phyloP scores from a whole-genome alignment of 2,888 invertebrate species.

The Phengaris alcon region DNA sequence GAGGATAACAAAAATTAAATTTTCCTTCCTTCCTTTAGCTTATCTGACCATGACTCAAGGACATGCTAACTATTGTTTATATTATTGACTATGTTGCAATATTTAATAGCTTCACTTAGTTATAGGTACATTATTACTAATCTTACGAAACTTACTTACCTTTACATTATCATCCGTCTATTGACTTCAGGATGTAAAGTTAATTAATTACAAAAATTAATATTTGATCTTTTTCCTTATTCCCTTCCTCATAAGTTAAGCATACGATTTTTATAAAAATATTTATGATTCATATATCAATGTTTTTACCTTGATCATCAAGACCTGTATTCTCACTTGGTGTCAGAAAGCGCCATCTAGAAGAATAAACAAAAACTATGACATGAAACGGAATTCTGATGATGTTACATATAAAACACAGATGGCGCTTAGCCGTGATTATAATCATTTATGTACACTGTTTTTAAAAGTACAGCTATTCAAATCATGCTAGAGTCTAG shows the following conservation, averaged over 20 bases:
- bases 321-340: not conserved
- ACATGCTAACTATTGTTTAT: too few relatives aligned
- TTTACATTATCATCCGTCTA: too few relatives aligned
- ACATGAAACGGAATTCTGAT: not conserved
- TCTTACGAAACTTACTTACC: too few relatives aligned
- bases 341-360: not conserved
- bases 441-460: not conserved
- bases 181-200: too few relatives aligned
- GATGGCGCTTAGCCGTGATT: not conserved
- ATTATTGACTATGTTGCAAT: too few relatives aligned
- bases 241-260: not conserved
- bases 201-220: too few relatives aligned
- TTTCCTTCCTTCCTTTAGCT: not conserved
- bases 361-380: not conserved
- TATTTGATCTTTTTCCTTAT: not conserved
- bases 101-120: too few relatives aligned
- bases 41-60: too few relatives aligned
- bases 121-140: too few relatives aligned
- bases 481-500: too few relatives aligned
- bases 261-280: not conserved
- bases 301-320: not conserved
- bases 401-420: not conserved
- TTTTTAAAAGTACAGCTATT: not conserved
- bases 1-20: not conserved
- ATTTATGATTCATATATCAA: not conserved